Base-by-base conservation (phyloP, 2,888 invertebrate species). In the Argyresthia albistria region DNA sequence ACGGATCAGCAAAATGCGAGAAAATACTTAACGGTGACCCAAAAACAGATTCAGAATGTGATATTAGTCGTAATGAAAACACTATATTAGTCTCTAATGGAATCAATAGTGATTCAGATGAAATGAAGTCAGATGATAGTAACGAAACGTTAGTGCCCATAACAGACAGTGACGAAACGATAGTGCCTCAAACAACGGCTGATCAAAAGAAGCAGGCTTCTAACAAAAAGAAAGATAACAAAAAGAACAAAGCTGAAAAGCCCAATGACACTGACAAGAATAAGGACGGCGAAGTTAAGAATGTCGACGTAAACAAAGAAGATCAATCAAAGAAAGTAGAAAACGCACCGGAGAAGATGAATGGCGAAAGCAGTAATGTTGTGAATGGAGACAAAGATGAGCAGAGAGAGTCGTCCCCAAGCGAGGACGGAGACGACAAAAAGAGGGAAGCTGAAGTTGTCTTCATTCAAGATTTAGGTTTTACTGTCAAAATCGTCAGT, bases 401-500 rank as follows among this genome's bases (percentile, higher is more conserved):
- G 3, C 55, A 56, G 14, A 73, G 83, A 50, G 88, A 87, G 59
- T 80, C 80, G 1, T 75, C 83, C 47, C 84, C 81, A 0, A 86
- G 84, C 63, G 88, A 87, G 59, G 88, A 88, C 58, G 84, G 75
- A 4, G 90, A 91, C 57, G 90, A 90, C 42, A 87, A 88, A 59
- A 91, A 90, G 62, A 88, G 88, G 57, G 93, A 93, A 60, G 92
- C 93, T 55, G 94, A 95, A 80, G 93, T 96, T 52, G 94, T 96
- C 57, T 94, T 95, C 63, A 93, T 97, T 65, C 97, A 97, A 73
- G 97, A 97, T 69, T 89, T 94, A 88, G 96, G 97, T 50, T 96
- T 97, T 71, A 95, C 94, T 52, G 95, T 98, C n/a, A 96, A 97
- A 82, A 96, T 98, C 65, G 91, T 95, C 54, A 95, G 96, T 65